Evolutionary conservation across 2,113 vertebrate genomes (phyloP).

Genomic region (Triplophysa dalaica): DNA sequence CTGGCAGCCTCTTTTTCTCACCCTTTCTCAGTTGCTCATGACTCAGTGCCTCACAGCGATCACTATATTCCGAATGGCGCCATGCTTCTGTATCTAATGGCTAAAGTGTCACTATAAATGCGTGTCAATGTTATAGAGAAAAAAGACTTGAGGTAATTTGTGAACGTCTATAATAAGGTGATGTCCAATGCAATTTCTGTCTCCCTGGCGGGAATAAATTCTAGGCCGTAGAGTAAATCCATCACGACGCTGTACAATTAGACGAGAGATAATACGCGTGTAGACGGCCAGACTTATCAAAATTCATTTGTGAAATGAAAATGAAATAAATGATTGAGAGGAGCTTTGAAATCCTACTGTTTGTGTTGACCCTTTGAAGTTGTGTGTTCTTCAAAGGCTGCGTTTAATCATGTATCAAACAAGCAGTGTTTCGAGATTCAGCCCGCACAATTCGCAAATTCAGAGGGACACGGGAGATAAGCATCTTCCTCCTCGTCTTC

Average conservation of each 20-base stretch:
- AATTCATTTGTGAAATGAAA: conserved; percentile 27
- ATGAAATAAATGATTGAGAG: conserved; percentile 38
- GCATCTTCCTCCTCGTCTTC: conserved; percentile 13
- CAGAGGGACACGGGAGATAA: conserved; percentile 2
- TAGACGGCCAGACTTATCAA: conserved; percentile 29
- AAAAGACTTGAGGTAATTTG: conserved; percentile 40
- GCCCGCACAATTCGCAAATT: neutral
- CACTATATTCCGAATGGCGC: conserved; percentile 37
- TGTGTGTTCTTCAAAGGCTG: conserved; percentile 40
- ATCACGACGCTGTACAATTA: conserved; percentile 28
- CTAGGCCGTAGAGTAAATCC: conserved; percentile 8
- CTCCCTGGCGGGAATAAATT: conserved; percentile 19
- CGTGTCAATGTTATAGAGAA: conserved; percentile 12
- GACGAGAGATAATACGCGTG: conserved; percentile 33
- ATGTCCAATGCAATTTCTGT: conserved; percentile 33
- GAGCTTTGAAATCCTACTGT: conserved; percentile 35
- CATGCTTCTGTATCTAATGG: conserved; percentile 51
- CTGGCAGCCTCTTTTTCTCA: conserved; percentile 45
- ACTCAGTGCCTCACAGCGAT: conserved; percentile 50
- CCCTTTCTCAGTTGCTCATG: conserved; percentile 41
- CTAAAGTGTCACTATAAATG: conserved; percentile 50
- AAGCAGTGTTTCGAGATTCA: conserved; percentile 32
- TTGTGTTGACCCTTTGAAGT: conserved; percentile 48
- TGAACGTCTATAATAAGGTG: conserved; percentile 25
- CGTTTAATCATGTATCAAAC: conserved; percentile 39